Conservation (phyloP, 2,888 invertebrate species). For the Lepidochitona cinerea region DNA sequence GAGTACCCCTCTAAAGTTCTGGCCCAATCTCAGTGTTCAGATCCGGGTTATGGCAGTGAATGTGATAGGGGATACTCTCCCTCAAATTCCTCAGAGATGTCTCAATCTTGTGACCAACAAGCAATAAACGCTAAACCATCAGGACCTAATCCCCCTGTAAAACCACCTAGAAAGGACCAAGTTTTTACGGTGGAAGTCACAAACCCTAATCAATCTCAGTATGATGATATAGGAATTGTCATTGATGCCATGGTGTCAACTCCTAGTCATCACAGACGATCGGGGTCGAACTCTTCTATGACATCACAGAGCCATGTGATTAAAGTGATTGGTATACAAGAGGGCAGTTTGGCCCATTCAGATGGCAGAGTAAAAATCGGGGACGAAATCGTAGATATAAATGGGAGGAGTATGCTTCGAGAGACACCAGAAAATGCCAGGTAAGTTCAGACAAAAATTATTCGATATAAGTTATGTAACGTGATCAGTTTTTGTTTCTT, state of each 20-base stretch:
- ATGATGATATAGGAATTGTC: slow-evolving; percentile 45
- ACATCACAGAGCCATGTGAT: slow-evolving; percentile 24
- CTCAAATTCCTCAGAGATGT: neutral
- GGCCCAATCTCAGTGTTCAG: neutral
- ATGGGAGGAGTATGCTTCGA: slow-evolving; percentile 76
- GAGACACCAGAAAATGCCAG: slow-evolving; percentile 50
- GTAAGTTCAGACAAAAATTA: slow-evolving; percentile 39
- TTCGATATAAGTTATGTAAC: neutral
- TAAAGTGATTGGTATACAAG: slow-evolving; percentile 44
- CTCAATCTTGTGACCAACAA: neutral
- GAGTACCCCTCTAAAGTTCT: neutral
- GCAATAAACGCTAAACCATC: too few relatives aligned
- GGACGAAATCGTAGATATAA: slow-evolving; percentile 90
- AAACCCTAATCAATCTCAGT: slow-evolving; percentile 14
- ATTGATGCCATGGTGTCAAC: slow-evolving; percentile 37
- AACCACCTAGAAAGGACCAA: slow-evolving; percentile 60
- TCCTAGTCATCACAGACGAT: neutral
- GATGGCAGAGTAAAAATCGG: slow-evolving; percentile 85
- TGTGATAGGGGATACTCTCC: neutral
- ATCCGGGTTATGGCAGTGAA: neutral
- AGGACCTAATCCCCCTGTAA: slow-evolving; percentile 45
- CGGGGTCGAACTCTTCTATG: neutral
- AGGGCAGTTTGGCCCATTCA: slow-evolving; percentile 41
- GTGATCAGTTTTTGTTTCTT: too few relatives aligned
- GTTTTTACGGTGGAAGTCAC: slow-evolving; percentile 49